Percentiles rank a stretch among this genome's conserved stretches.
Evolutionary conservation across 2,888 invertebrate species (phyloP).

Genomic region (Apodemia hepburni): DNA sequence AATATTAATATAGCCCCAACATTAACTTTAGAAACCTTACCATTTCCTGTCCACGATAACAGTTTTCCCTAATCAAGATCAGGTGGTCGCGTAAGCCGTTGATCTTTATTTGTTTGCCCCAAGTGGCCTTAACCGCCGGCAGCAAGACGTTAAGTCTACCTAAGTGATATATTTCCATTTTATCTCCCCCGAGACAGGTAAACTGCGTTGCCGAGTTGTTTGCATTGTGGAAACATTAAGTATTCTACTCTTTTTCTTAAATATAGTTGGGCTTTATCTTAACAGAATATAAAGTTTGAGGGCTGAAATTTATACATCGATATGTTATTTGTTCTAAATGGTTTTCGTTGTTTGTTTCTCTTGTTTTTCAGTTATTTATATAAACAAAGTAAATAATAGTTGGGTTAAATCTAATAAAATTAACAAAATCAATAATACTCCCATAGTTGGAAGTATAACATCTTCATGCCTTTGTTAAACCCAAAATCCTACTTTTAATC

Average conservation of each 20-base stretch:
- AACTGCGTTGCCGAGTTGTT: constrained; percentile 41
- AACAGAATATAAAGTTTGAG: background rate
- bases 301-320: too few species aligned
- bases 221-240: constrained; percentile 32
- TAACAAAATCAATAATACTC: too few species aligned
- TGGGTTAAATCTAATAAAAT: too few species aligned
- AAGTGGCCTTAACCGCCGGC: constrained; percentile 36
- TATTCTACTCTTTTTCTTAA: background rate
- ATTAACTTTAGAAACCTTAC: background rate
- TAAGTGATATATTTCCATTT: constrained; percentile 41
- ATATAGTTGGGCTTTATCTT: background rate
- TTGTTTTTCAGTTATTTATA: too few species aligned
- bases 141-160: constrained; percentile 45
- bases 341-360: too few species aligned
- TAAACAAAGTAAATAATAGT: too few species aligned
- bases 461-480: too few species aligned
- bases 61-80: constrained; percentile 44
- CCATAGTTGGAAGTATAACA: too few species aligned
- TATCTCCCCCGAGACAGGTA: constrained; percentile 47
- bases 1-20: background rate
- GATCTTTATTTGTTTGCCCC: constrained; percentile 60
- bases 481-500: too few species aligned
- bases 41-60: constrained; percentile 20
- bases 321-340: too few species aligned
- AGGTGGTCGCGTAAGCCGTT: constrained; percentile 52